phyloP scores from a whole-genome alignment of 64 coral and sea anemone species.

The Actinia equina region DNA sequence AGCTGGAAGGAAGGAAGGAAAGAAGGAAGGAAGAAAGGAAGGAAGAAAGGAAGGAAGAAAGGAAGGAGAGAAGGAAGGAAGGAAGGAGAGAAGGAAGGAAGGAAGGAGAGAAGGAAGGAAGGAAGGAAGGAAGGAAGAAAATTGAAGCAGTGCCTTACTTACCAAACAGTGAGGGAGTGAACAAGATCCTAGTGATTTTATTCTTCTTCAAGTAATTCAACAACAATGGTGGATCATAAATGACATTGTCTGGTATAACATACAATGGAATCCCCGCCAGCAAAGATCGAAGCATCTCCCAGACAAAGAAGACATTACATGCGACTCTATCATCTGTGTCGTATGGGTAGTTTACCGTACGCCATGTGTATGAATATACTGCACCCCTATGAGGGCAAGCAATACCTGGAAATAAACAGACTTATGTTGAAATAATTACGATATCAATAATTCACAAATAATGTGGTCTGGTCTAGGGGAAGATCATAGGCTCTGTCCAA shows the following conservation, averaged over 20 bases:
- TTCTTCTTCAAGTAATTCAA: conserved; percentile 76
- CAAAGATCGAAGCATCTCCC: conserved; percentile 74
- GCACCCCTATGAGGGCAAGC: conserved; percentile 84
- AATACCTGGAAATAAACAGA: conserved; percentile 52
- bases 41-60: no score
- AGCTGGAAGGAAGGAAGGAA: no score
- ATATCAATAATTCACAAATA: no score
- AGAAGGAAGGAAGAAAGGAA: no score
- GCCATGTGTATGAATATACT: conserved; percentile 82
- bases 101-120: no score
- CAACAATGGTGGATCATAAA: conserved; percentile 77
- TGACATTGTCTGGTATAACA: conserved; percentile 73
- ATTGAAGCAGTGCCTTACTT: neutral
- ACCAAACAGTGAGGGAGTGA: conserved; percentile 87
- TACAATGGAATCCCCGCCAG: conserved; percentile 65
- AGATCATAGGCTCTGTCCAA: no score
- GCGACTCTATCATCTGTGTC: conserved; percentile 67
- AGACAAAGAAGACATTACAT: conserved; percentile 86
- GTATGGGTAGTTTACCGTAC: conserved; percentile 66
- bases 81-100: no score
- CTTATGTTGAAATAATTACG: neutral
- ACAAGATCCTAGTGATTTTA: conserved; percentile 65
- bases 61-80: no score
- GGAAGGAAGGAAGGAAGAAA: no score
- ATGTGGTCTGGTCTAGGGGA: no score